Conservation (phyloP, 2,113 vertebrate species). For the Eurypyga helias region DNA sequence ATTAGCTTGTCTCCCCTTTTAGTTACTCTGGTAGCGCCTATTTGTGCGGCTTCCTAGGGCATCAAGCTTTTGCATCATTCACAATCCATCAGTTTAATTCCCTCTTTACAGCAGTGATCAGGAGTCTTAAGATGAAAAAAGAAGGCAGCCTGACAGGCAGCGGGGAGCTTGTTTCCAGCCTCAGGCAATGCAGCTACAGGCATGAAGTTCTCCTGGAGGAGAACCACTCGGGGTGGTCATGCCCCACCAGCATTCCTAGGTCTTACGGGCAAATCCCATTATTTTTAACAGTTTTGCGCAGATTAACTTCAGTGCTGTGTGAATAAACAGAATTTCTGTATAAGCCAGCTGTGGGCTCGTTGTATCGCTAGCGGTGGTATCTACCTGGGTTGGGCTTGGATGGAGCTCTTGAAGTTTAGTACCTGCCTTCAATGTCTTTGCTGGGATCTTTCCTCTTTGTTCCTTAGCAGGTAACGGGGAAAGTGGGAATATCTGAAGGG, state of each 20-base stretch:
- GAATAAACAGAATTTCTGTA: not conserved
- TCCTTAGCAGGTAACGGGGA: accelerated
- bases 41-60: not conserved
- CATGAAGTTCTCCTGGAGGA: not conserved
- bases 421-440: not conserved
- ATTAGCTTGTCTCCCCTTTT: not conserved
- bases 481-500: not conserved
- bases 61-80: not conserved
- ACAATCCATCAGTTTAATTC: conserved; percentile 24
- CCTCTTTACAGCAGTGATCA: not conserved
- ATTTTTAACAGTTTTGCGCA: not conserved
- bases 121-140: not conserved
- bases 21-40: not conserved
- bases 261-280: not conserved
- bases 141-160: not conserved
- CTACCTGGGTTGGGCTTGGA: not conserved
- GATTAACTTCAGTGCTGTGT: not conserved
- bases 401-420: not conserved
- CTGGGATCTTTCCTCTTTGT: not conserved
- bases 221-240: not conserved
- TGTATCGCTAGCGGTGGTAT: not conserved
- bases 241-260: not conserved
- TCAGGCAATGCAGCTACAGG: not conserved
- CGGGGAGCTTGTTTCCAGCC: not conserved
- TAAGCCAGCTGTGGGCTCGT: not conserved